phyloP scores from a whole-genome alignment of 2,113 vertebrate species.

The Larimichthys polyactis region DNA sequence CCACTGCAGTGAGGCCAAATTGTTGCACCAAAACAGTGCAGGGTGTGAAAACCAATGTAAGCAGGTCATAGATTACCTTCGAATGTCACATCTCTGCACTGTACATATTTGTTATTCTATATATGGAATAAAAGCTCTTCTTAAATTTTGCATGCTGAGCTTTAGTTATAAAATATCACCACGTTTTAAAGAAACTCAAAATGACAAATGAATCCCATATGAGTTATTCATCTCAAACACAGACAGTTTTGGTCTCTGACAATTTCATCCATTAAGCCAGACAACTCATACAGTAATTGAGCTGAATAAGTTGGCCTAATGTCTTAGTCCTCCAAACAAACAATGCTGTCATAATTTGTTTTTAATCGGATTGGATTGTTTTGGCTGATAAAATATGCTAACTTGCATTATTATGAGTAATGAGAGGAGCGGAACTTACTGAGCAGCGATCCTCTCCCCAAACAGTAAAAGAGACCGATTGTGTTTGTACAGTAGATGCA shows the following conservation, averaged over 20 bases:
- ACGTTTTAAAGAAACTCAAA: slow-evolving; percentile 32
- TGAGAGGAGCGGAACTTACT: slow-evolving; percentile 54
- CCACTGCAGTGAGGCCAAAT: slow-evolving; percentile 9
- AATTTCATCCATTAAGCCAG: slow-evolving; percentile 66
- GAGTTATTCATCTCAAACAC: slow-evolving; percentile 62
- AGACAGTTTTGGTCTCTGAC: slow-evolving; percentile 51
- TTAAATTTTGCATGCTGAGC: slow-evolving; percentile 9
- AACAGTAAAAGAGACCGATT: slow-evolving; percentile 39
- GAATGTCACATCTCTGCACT: slow-evolving; percentile 2
- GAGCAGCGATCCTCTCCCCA: slow-evolving; percentile 37
- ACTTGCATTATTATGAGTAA: slow-evolving; percentile 68
- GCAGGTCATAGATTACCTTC: slow-evolving; percentile 10
- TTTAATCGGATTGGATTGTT: slow-evolving; percentile 71
- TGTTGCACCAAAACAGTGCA: slow-evolving; percentile 9
- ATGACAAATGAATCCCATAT: slow-evolving; percentile 50
- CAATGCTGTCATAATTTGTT: slow-evolving; percentile 65
- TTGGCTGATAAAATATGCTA: slow-evolving; percentile 71
- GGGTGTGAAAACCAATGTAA: not conserved
- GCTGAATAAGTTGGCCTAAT: slow-evolving; percentile 62
- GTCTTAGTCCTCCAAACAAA: slow-evolving; percentile 69
- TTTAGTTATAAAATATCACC: slow-evolving; percentile 26
- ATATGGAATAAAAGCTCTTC: not conserved
- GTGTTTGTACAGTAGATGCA: slow-evolving; percentile 68
- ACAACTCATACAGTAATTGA: slow-evolving; percentile 63
- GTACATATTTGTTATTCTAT: not conserved